Percentiles rank a stretch among this genome's conserved stretches.
These are phyloP conservation scores for Nomada ruficornis DNA, from an alignment of 2,888 invertebrate species.

Conservation along the genomic window DNA sequence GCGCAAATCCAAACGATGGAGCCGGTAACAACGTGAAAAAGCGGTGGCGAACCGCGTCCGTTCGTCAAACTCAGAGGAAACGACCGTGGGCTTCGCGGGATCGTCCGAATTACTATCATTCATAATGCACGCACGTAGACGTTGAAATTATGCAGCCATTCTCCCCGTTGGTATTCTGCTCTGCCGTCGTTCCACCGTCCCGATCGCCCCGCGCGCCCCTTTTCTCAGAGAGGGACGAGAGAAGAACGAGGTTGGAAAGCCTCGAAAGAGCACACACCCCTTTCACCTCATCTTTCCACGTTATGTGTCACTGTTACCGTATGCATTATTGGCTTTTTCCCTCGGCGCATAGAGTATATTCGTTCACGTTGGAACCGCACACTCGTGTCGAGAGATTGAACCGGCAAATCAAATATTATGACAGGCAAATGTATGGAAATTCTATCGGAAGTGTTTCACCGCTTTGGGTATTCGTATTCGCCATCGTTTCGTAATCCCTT, in stretches of 20 bases:
- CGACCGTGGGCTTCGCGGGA: slow-evolving; percentile 2
- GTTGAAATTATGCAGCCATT: slow-evolving; percentile 22
- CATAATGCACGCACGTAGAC: slow-evolving; percentile 20
- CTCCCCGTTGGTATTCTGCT: not conserved
- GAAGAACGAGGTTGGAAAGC: not conserved
- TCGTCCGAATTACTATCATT: slow-evolving; percentile 25
- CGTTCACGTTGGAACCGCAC: slow-evolving; percentile 12
- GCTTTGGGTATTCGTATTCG: slow-evolving; percentile 31
- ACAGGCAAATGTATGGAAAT: slow-evolving; percentile 48
- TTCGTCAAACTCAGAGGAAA: slow-evolving; percentile 54
- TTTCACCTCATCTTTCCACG: not conserved
- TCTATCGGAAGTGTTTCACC: slow-evolving; percentile 16
- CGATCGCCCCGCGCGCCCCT: not conserved
- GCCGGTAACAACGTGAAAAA: slow-evolving; percentile 45
- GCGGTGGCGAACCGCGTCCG: slow-evolving; percentile 37
- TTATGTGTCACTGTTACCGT: slow-evolving; percentile 6
- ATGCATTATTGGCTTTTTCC: slow-evolving; percentile 50
- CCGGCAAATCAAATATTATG: slow-evolving; percentile 50
- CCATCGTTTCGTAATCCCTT: not conserved
- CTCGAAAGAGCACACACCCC: too few species aligned
- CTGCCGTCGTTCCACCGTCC: not conserved
- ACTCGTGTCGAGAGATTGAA: slow-evolving; percentile 39
- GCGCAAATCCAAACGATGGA: slow-evolving; percentile 56
- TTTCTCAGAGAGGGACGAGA: not conserved
- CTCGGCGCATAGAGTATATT: slow-evolving; percentile 16